Evolutionary conservation across 2,888 invertebrate genomes (phyloP).

Genomic region (Ectemnius lituratus): DNA sequence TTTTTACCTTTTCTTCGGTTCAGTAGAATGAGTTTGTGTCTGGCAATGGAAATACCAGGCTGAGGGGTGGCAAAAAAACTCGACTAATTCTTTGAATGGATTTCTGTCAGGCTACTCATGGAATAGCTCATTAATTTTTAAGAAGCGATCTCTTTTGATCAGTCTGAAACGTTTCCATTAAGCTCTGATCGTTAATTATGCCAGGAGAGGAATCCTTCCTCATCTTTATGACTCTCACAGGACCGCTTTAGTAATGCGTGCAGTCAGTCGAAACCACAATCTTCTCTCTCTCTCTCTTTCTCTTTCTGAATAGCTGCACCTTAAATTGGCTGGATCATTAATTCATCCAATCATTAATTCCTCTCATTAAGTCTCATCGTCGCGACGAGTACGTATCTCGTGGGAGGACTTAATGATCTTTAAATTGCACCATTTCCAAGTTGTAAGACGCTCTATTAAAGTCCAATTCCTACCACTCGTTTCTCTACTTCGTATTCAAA

Average conservation of each 20-base stretch:
- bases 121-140: slow-evolving; percentile 3
- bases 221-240: neutral
- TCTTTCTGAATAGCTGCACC: neutral
- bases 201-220: neutral
- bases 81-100: neutral
- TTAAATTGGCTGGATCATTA: neutral
- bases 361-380: slow-evolving; percentile 11
- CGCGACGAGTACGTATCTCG: neutral
- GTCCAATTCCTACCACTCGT: too few species aligned
- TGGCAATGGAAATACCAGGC: neutral
- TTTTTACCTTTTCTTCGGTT: neutral
- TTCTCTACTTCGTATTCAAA: too few species aligned
- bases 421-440: neutral
- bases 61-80: neutral
- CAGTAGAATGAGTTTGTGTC: neutral
- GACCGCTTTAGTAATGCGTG: neutral
- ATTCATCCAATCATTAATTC: slow-evolving; percentile 3
- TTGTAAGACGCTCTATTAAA: too few species aligned
- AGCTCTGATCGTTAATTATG: neutral
- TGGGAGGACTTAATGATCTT: neutral
- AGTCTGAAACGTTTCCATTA: neutral
- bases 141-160: neutral
- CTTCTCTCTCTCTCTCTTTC: too few species aligned
- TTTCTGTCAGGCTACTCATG: neutral
- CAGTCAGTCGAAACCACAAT: too few species aligned